Evolutionary conservation across 2,888 invertebrate species (phyloP), one percentile per base, ranked within the genome.

Genomic region (Corbicula japonica): DNA sequence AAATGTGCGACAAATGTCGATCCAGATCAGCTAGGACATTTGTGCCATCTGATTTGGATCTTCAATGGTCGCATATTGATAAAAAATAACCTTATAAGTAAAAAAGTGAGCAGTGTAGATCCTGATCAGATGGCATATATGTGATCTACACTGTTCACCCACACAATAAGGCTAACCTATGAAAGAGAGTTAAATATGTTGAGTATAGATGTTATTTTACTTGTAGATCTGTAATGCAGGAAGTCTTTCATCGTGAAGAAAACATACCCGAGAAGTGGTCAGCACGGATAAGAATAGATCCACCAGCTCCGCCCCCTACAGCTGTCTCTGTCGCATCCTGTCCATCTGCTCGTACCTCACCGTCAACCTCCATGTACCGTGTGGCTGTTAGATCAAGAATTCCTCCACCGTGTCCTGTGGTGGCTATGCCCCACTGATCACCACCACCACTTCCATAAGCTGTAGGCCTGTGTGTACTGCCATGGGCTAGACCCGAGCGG

Each of bases 381-480:
- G 52, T 56, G 5, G 88, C 88, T 1, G 70, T 58, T 38, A 90
- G 76, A 6, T 72, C 46, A 5, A 88, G 56, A 21, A 87, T 74
- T 10, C 88, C 89, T 44, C 90, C 90, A n/a, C 90, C 89, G 15
- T 41, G 48, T 2, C 86, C 86, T 10, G 79, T 74, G n/a, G n/a
- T 34, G n/a, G 41, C 63, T n/a, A 30, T 26, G 3, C 34, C 21
- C 5, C 35, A 21, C 23, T 54, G 58, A 15, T 83, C 82, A 8
- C 89, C 89, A 32, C 89, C 89, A 41, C 88, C 89, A 72, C 89
- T 88, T 6, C 89, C 89, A 56, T 85, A 87, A 21, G 78, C 79
- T 12, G 35, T 30, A 8, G 89, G 87, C 0, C 21, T 46, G 21
- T 72, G 66, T 1, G 84, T 54, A 52, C 83, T 81, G 26, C 82